These are phyloP conservation scores for Cecropterus lyciades DNA, from an alignment of 1,140 invertebrate genomes.

Conservation along the genomic window DNA sequence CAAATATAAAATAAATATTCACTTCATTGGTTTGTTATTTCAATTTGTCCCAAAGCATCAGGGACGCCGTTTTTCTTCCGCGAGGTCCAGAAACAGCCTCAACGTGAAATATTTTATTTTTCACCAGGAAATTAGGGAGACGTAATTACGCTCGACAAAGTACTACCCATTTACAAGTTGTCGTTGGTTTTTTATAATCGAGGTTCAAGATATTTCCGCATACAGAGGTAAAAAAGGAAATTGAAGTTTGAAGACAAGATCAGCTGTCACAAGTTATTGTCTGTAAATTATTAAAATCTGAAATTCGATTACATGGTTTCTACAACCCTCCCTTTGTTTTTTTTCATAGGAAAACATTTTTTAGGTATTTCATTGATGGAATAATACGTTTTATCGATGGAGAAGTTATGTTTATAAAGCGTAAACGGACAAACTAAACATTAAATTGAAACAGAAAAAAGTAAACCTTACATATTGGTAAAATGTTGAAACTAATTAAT, in stretches of 20 bases:
- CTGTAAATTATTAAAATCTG: not conserved
- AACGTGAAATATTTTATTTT: conserved; percentile 16
- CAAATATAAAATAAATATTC: not conserved
- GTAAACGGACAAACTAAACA: too few species aligned
- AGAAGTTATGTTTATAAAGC: too few species aligned
- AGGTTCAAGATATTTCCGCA: conserved; percentile 12
- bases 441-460: too few species aligned
- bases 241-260: conserved; percentile 11
- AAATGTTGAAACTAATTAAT: too few species aligned
- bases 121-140: conserved; percentile 24
- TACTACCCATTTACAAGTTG: conserved; percentile 24
- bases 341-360: too few species aligned
- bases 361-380: too few species aligned
- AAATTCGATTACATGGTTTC: too few species aligned
- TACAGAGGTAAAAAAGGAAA: conserved; percentile 3
- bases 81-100: conserved; percentile 10
- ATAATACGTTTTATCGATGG: too few species aligned
- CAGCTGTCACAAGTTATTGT: not conserved
- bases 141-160: conserved; percentile 26
- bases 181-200: conserved; percentile 20
- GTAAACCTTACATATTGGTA: too few species aligned
- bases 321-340: too few species aligned
- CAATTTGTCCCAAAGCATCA: conserved; percentile 6
- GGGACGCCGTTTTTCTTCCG: not conserved
- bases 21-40: conserved; percentile 3